Conservation (phyloP, 2,888 invertebrate genomes). For the Bombylius discolor region DNA sequence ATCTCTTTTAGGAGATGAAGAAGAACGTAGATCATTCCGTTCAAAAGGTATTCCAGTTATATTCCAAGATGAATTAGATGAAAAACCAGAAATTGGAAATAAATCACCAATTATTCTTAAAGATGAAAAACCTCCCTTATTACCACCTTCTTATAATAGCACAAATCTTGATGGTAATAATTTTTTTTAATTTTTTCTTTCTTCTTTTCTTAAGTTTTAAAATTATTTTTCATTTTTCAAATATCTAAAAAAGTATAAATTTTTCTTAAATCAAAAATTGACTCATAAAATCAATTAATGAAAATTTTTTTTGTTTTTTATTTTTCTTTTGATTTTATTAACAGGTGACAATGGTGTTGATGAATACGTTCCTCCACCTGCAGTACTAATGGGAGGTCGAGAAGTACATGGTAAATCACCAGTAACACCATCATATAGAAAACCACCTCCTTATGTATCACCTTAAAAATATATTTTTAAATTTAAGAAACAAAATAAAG, state of each 20-base stretch:
- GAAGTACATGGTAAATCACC: conserved; percentile 62
- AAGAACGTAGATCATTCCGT: conserved; percentile 69
- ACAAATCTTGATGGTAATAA: conserved; percentile 33
- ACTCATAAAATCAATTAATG: too few species aligned
- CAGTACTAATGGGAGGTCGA: conserved; percentile 47
- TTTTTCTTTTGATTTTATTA: conserved; percentile 4
- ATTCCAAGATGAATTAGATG: conserved; percentile 92
- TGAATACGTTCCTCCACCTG: conserved; percentile 85
- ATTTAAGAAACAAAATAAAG: not conserved
- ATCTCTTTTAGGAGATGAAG: conserved; percentile 46
- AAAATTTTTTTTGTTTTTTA: too few species aligned
- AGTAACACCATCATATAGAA: conserved; percentile 82
- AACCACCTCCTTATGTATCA: conserved; percentile 94
- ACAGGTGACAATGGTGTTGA: conserved; percentile 44
- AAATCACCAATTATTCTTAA: conserved; percentile 89
- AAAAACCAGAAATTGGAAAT: conserved; percentile 77
- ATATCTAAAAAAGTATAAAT: not conserved
- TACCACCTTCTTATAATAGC: conserved; percentile 52
- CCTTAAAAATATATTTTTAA: conserved; percentile 51
- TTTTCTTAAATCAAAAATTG: too few species aligned
- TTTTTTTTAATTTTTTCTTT: too few species aligned
- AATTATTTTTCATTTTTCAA: too few species aligned
- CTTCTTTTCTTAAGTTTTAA: too few species aligned
- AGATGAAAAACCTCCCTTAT: conserved; percentile 86
- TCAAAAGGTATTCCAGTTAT: conserved; percentile 87